Evolutionary conservation across 2,797 vertebrate genomes (phyloP).

Genomic region (Myotis daubentonii): DNA sequence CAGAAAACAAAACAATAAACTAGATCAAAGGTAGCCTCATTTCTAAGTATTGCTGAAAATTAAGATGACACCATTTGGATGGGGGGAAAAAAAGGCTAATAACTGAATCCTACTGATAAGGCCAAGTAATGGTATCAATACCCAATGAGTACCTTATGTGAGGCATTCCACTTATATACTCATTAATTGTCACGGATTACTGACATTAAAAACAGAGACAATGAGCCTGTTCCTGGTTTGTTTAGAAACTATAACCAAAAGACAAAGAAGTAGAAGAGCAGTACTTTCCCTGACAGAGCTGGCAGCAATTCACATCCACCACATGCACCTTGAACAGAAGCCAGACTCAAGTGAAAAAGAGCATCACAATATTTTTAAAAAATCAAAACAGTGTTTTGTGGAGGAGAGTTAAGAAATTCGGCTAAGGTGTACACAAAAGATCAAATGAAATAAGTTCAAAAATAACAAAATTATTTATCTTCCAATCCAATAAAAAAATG

Average conservation of each 20-base stretch:
- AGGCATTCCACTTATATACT: background rate
- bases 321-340: background rate
- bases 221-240: background rate
- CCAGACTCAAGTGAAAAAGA: background rate
- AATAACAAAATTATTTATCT: background rate
- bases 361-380: background rate
- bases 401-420: background rate
- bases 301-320: background rate
- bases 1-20: background rate
- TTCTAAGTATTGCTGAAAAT: background rate
- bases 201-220: background rate
- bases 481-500: too few species aligned
- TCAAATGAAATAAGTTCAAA: background rate
- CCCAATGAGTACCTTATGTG: background rate
- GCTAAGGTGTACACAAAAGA: background rate
- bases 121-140: background rate
- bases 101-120: background rate
- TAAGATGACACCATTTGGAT: background rate
- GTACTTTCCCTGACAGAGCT: background rate
- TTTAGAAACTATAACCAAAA: background rate
- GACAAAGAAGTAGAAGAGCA: background rate
- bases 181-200: background rate
- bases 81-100: background rate
- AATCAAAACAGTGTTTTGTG: background rate
- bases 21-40: background rate